A percentile compares a stretch with the other conserved stretches of the same genome.
Conservation (phyloP, 2,888 invertebrate species). For the Auanema sp. region DNA sequence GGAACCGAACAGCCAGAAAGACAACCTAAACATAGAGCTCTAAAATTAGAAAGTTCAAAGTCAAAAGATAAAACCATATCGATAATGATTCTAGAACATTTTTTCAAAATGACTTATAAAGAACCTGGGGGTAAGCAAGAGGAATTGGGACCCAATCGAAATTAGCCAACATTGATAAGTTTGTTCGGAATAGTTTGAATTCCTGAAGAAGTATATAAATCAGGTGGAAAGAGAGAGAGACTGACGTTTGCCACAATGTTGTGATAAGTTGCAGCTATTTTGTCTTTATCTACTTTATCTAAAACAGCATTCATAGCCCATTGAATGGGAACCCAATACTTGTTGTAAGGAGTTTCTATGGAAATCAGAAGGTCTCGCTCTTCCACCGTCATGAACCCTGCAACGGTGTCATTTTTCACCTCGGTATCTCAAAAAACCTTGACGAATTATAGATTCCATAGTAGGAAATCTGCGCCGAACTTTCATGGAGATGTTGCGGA, state of each 20-base stretch:
- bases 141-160: slow-evolving; percentile 47
- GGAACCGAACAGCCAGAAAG: slow-evolving; percentile 43
- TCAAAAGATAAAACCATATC: slow-evolving; percentile 1
- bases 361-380: slow-evolving; percentile 37
- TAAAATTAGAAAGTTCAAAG: background rate
- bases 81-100: background rate
- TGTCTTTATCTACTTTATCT: slow-evolving; percentile 16
- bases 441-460: slow-evolving; percentile 40
- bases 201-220: slow-evolving; percentile 21
- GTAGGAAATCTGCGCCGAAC: slow-evolving; percentile 50
- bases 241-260: slow-evolving; percentile 15
- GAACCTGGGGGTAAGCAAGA: slow-evolving; percentile 43
- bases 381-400: slow-evolving; percentile 39
- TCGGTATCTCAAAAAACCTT: slow-evolving; percentile 12
- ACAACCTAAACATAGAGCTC: slow-evolving; percentile 32
- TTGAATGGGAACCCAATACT: slow-evolving; percentile 61
- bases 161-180: slow-evolving; percentile 38
- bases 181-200: slow-evolving; percentile 40
- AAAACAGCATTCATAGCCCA: slow-evolving; percentile 43
- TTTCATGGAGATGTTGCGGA: slow-evolving; percentile 53
- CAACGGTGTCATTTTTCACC: background rate
- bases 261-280: slow-evolving; percentile 11
- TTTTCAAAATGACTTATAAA: background rate
- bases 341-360: slow-evolving; percentile 43
- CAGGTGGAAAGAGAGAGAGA: background rate